Evolutionary conservation across 2,888 invertebrate species (phyloP).

Genomic region (Allygus modestus): DNA sequence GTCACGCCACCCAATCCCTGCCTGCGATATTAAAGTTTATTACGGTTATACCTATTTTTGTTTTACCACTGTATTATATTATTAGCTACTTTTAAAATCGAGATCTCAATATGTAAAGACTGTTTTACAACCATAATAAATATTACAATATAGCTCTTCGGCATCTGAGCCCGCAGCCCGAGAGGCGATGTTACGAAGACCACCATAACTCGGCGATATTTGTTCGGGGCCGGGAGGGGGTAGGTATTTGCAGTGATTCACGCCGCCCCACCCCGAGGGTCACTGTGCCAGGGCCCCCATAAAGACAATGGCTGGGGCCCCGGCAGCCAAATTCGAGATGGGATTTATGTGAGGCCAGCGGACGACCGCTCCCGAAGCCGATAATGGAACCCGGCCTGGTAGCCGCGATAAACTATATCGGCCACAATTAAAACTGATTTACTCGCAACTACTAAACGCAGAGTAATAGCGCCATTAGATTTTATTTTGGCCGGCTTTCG

Average conservation of each 20-base stretch:
- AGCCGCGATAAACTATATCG: slow-evolving; percentile 45
- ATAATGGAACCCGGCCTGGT: slow-evolving; percentile 46
- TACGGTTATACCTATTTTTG: too few species aligned
- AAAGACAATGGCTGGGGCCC: slow-evolving; percentile 52
- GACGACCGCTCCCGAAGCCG: slow-evolving; percentile 39
- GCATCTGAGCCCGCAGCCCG: background rate
- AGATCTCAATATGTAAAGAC: too few species aligned
- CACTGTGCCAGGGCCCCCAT: slow-evolving; percentile 51
- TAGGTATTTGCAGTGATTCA: slow-evolving; percentile 40
- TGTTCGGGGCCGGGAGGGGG: slow-evolving; percentile 13
- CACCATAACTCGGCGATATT: slow-evolving; percentile 3
- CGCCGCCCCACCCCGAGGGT: slow-evolving; percentile 25
- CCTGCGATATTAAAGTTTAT: too few species aligned
- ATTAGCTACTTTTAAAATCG: too few species aligned
- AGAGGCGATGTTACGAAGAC: background rate
- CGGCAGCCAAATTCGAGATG: slow-evolving; percentile 42
- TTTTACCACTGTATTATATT: too few species aligned
- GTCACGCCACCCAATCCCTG: too few species aligned
- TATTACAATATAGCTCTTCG: background rate
- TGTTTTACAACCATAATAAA: too few species aligned
- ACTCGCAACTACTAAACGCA: slow-evolving; percentile 41
- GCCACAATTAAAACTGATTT: slow-evolving; percentile 56
- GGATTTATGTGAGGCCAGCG: slow-evolving; percentile 45
- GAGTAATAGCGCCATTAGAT: slow-evolving; percentile 53
- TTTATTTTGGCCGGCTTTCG: slow-evolving; percentile 50